phyloP scores from a whole-genome alignment of 2,888 invertebrate species.

The Sericinus montela region DNA sequence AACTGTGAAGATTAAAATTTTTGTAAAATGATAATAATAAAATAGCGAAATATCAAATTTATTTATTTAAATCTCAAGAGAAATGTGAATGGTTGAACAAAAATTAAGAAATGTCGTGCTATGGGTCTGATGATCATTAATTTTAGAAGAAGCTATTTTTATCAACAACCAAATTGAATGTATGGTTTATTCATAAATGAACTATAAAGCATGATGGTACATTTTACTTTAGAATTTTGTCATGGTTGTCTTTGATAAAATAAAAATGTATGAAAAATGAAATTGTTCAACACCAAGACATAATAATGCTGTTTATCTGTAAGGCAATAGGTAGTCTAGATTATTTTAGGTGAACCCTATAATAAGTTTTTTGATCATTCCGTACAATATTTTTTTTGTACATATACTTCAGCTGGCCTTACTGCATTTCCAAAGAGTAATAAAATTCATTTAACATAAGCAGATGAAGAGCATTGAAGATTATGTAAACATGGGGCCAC shows the following conservation, averaged over 20 bases:
- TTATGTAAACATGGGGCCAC: slow-evolving; percentile 17
- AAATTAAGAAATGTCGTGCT: neutral
- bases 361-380: slow-evolving; percentile 39
- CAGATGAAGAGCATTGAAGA: neutral
- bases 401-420: neutral
- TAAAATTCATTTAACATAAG: neutral
- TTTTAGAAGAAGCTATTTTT: neutral
- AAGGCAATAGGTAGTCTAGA: slow-evolving; percentile 13
- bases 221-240: neutral
- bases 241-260: neutral
- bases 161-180: neutral
- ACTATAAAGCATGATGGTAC: neutral
- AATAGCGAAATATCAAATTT: slow-evolving; percentile 25
- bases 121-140: neutral
- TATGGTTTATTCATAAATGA: neutral
- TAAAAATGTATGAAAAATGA: neutral
- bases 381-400: slow-evolving; percentile 41
- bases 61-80: slow-evolving; percentile 23
- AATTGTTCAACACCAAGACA: slow-evolving; percentile 19
- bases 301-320: neutral
- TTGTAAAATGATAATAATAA: slow-evolving; percentile 28
- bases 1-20: slow-evolving; percentile 14
- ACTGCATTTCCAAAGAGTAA: neutral
- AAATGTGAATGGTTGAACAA: slow-evolving; percentile 10
- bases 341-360: slow-evolving; percentile 15